A percentile compares a stretch with the other conserved stretches of the same genome.
These are phyloP conservation scores for Passer montanus DNA, from an alignment of 2,113 vertebrate species.

Conservation along the genomic window DNA sequence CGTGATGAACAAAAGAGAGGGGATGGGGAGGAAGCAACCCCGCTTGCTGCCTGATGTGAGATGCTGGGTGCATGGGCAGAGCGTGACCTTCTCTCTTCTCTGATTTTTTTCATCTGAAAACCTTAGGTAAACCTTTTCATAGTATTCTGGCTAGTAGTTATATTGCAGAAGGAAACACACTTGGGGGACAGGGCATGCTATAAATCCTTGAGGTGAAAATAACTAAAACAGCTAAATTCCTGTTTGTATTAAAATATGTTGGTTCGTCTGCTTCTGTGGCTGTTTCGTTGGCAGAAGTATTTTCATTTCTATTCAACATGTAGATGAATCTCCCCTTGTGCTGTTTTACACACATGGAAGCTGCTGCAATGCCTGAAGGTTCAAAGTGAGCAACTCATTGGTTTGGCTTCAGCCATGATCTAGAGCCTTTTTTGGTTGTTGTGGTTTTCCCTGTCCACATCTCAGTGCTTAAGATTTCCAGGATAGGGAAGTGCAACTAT, in stretches of 20 bases:
- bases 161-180: background rate
- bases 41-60: background rate
- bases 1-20: background rate
- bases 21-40: background rate
- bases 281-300: background rate
- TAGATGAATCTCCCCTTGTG: background rate
- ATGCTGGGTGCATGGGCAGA: background rate
- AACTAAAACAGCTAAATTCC: background rate
- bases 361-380: background rate
- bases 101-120: background rate
- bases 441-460: accelerated
- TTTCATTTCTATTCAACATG: background rate
- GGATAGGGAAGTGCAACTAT: background rate
- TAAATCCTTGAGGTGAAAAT: background rate
- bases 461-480: background rate
- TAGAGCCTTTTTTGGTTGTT: accelerated
- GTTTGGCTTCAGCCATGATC: background rate
- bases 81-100: background rate
- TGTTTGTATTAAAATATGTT: background rate
- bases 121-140: background rate
- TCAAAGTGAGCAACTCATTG: background rate
- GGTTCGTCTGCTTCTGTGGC: background rate
- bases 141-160: background rate
- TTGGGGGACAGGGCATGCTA: background rate
- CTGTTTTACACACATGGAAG: background rate